Evolutionary conservation across 2,888 invertebrate genomes (phyloP).

Genomic region (Lasioglossum malachurum): DNA sequence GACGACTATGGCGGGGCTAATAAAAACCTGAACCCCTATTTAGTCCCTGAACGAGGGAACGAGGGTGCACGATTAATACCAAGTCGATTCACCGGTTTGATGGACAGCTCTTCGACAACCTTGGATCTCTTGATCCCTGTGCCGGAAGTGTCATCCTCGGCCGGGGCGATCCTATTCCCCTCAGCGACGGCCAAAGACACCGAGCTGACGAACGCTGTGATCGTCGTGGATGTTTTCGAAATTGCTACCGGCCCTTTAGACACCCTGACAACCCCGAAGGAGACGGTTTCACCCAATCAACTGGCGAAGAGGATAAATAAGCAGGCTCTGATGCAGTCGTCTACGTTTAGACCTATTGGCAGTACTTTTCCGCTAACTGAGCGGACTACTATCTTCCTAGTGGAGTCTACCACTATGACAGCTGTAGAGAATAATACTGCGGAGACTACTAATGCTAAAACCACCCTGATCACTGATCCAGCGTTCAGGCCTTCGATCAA

Average conservation of each 20-base stretch:
- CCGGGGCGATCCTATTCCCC: not conserved
- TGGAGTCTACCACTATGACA: conserved; percentile 8
- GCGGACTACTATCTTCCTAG: not conserved
- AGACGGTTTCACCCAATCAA: not conserved
- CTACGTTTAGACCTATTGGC: not conserved
- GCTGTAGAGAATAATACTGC: not conserved
- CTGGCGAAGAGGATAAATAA: not conserved
- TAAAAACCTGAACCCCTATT: not conserved
- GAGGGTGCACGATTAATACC: not conserved
- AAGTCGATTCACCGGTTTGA: not conserved
- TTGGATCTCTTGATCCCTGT: not conserved
- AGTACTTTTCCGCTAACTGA: not conserved
- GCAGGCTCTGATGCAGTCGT: not conserved
- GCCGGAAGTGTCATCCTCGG: not conserved
- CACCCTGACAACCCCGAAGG: not conserved
- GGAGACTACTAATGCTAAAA: not conserved
- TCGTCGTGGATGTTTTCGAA: conserved; percentile 44
- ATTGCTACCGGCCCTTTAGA: not conserved
- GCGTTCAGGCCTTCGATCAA: conserved; percentile 35
- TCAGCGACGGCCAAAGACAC: not conserved
- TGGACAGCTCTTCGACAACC: not conserved
- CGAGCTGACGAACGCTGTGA: conserved; percentile 11
- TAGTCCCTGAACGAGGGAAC: no score
- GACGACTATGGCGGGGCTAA: not conserved
- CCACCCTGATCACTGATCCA: conserved; percentile 48